Evolutionary conservation across 2,113 vertebrate genomes (phyloP).

Genomic region (Rissa tridactyla): DNA sequence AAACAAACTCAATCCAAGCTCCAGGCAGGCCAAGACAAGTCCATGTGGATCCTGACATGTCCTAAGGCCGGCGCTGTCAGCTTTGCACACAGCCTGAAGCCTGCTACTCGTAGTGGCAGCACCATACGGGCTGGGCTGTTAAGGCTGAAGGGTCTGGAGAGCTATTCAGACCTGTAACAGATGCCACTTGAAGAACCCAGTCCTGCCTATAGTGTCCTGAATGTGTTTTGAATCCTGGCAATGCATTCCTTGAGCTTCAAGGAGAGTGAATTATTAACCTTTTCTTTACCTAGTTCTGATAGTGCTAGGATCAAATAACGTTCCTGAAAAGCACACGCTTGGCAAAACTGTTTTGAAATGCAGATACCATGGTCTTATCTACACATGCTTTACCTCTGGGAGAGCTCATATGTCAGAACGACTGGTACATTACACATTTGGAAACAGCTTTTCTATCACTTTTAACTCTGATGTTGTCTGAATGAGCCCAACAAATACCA

Average conservation of each 20-base stretch:
- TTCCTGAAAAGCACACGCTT: neutral
- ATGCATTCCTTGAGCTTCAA: neutral
- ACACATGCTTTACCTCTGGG: neutral
- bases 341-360: neutral
- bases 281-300: neutral
- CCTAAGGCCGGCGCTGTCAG: neutral
- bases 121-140: neutral
- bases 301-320: neutral
- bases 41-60: neutral
- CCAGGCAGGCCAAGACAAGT: neutral
- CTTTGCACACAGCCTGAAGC: neutral
- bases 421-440: neutral
- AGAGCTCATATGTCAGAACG: neutral
- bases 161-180: neutral
- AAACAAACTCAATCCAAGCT: neutral
- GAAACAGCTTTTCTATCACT: neutral
- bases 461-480: neutral
- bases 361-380: neutral
- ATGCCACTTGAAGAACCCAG: neutral
- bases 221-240: neutral
- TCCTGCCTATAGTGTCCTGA: neutral
- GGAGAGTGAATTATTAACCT: neutral
- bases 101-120: neutral
- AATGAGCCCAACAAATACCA: neutral
- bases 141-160: neutral